These are phyloP conservation scores for Bombus terrestris DNA, from an alignment of 1,140 invertebrate genomes.

Conservation along the genomic window DNA sequence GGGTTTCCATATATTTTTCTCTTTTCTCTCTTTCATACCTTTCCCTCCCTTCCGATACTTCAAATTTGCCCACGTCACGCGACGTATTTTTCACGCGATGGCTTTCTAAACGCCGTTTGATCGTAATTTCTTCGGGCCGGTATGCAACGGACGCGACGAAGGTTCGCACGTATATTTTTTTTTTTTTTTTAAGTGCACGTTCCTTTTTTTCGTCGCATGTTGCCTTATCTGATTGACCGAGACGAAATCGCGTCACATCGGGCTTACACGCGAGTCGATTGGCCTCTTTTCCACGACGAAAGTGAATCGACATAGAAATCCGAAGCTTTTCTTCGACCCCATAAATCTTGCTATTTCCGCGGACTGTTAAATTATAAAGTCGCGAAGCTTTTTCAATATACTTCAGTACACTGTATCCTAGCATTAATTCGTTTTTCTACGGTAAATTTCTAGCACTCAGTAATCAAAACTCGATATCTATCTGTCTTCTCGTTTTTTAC, in stretches of 20 bases:
- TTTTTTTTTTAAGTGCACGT: background rate
- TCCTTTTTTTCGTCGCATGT: background rate
- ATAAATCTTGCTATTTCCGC: background rate
- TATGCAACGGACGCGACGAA: background rate
- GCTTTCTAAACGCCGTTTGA: constrained; percentile 16
- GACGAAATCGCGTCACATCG: background rate
- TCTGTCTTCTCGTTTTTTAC: no score
- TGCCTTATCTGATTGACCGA: constrained; percentile 5
- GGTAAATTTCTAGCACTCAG: no score
- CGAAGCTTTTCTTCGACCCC: background rate
- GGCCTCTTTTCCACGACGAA: background rate
- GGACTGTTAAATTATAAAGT: background rate
- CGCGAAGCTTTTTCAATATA: no score
- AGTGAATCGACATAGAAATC: background rate
- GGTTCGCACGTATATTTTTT: background rate
- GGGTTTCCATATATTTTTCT: no score
- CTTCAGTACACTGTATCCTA: no score
- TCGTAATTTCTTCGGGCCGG: background rate
- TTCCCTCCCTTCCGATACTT: background rate
- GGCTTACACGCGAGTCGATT: constrained; percentile 8
- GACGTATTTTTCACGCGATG: constrained; percentile 22
- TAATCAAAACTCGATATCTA: no score
- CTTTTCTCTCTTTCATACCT: background rate
- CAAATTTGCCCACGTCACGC: constrained; percentile 26
- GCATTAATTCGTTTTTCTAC: no score